phyloP scores from a whole-genome alignment of 2,797 vertebrate genomes.

The Leptatherina wallacei region DNA sequence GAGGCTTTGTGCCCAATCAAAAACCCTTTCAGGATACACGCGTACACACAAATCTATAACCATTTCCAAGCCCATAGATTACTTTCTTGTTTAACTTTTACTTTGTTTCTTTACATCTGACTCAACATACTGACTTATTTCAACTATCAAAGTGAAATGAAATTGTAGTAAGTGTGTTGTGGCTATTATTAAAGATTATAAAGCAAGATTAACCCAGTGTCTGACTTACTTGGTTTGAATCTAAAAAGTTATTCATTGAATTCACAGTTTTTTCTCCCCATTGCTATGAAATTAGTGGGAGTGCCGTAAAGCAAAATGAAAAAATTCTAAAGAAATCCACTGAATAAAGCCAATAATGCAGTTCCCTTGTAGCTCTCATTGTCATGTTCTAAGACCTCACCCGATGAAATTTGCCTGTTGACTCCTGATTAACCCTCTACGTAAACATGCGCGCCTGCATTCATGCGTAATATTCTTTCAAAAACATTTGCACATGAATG shows the following conservation, averaged over 20 bases:
- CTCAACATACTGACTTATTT: constrained; percentile 15
- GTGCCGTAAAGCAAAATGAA: constrained; percentile 13
- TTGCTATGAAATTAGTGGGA: neutral
- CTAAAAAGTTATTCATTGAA: neutral
- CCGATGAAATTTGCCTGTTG: constrained; percentile 19
- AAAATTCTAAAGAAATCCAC: constrained; percentile 49
- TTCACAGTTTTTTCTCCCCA: neutral
- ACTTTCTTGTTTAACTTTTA: constrained; percentile 30
- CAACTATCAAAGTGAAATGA: constrained; percentile 1
- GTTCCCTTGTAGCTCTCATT: neutral
- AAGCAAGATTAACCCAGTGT: constrained; percentile 7
- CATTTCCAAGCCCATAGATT: constrained; percentile 20
- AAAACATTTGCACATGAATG: constrained; percentile 36
- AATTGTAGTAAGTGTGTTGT: neutral
- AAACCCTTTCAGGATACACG: constrained; percentile 40
- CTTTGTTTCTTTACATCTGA: constrained; percentile 29
- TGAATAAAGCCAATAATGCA: constrained; percentile 11
- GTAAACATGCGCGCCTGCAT: constrained; percentile 3
- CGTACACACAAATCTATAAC: neutral
- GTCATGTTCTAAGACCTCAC: constrained; percentile 44
- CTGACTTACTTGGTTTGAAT: constrained; percentile 19
- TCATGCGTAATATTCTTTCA: constrained; percentile 23
- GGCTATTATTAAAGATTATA: neutral
- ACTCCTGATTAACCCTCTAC: neutral
- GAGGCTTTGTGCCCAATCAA: constrained; percentile 51